phyloP scores from a whole-genome alignment of 2,797 vertebrate genomes.

The Botia kubotai region DNA sequence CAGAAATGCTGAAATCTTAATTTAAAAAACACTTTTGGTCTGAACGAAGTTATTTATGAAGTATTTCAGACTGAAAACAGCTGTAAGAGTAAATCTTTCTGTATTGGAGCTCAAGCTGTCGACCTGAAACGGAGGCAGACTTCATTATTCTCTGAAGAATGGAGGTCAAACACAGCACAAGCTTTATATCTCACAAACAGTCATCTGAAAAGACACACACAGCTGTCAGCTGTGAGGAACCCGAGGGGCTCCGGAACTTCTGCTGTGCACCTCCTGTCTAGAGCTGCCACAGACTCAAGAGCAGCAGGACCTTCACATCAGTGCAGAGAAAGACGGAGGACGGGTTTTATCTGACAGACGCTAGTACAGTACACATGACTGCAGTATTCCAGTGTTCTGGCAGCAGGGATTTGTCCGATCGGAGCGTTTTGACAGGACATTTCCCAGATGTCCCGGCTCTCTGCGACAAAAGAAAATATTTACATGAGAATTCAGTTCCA shows the following conservation, averaged over 20 bases:
- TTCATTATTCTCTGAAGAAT: slow-evolving; percentile 26
- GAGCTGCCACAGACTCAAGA: slow-evolving; percentile 62
- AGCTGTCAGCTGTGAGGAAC: slow-evolving; percentile 73
- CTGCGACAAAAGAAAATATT: slow-evolving; percentile 61
- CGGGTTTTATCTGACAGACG: slow-evolving; percentile 25
- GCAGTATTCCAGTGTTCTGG: slow-evolving; percentile 55
- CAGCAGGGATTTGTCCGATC: slow-evolving; percentile 53
- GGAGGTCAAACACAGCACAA: slow-evolving; percentile 31
- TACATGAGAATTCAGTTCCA: slow-evolving; percentile 60
- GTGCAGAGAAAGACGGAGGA: background rate
- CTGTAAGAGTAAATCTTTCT: slow-evolving; percentile 21
- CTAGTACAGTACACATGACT: slow-evolving; percentile 44
- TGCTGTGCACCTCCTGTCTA: slow-evolving; percentile 58
- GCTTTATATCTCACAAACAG: slow-evolving; percentile 62
- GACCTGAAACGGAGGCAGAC: slow-evolving; percentile 16
- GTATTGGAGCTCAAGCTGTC: background rate
- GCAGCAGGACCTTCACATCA: slow-evolving; percentile 47
- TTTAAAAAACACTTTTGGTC: background rate
- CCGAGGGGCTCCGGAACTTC: slow-evolving; percentile 66
- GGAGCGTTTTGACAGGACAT: slow-evolving; percentile 57
- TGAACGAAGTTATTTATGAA: background rate
- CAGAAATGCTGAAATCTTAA: background rate
- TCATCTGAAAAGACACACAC: slow-evolving; percentile 68
- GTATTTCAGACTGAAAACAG: slow-evolving; percentile 11
- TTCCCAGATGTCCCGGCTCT: slow-evolving; percentile 51